phyloP scores from a whole-genome alignment of 2,113 vertebrate genomes.

The Pao palembangensis region DNA sequence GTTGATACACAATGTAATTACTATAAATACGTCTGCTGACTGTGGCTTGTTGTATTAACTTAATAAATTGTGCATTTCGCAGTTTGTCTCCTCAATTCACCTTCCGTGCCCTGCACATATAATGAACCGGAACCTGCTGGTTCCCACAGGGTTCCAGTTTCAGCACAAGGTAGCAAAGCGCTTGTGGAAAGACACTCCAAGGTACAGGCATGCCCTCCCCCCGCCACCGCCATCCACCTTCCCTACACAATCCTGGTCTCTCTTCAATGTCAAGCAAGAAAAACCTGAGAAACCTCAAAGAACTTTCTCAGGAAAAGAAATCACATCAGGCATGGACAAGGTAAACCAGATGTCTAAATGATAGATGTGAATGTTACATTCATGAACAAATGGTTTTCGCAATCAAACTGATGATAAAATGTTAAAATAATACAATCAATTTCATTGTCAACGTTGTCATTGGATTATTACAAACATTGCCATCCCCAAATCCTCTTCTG shows the following conservation, averaged over 20 bases:
- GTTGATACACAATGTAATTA: too few species aligned
- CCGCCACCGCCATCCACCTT: background rate
- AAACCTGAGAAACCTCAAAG: constrained; percentile 70
- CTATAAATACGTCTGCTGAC: too few species aligned
- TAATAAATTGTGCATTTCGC: background rate
- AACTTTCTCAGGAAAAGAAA: constrained; percentile 58
- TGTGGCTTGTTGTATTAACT: too few species aligned
- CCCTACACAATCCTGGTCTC: constrained; percentile 44
- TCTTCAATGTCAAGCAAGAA: constrained; percentile 69
- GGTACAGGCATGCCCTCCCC: constrained; percentile 14
- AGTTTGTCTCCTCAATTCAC: constrained; percentile 30
- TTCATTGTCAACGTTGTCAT: constrained; percentile 26
- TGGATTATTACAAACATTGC: constrained; percentile 10
- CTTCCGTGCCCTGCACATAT: constrained; percentile 44
- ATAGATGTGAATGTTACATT: background rate
- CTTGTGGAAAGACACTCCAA: constrained; percentile 65
- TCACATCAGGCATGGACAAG: constrained; percentile 54
- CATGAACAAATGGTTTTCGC: background rate
- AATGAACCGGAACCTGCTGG: constrained; percentile 66
- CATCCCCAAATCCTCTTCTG: constrained; percentile 28
- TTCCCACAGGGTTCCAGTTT: constrained; percentile 80
- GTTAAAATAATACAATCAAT: background rate
- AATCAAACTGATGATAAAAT: constrained; percentile 28
- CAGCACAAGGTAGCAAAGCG: constrained; percentile 65
- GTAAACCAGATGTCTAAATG: background rate